Evolutionary conservation across 2,888 invertebrate species (phyloP).

Genomic region (Metacarcinus magister): DNA sequence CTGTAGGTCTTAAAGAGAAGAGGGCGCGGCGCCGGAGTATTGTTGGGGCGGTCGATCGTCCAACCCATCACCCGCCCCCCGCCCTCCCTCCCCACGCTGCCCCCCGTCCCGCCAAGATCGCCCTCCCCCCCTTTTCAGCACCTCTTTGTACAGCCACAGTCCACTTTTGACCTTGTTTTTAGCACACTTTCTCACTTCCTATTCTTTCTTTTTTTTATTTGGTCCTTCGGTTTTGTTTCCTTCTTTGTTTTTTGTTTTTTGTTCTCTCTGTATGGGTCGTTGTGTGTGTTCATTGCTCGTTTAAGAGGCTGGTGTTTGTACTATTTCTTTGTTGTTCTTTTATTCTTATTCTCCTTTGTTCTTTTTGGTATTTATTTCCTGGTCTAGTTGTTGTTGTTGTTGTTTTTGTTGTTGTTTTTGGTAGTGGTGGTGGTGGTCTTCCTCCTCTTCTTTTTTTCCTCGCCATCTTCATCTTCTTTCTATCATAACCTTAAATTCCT

Average conservation of each 20-base stretch:
- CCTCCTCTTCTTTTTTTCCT: no score
- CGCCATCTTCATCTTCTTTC: no score
- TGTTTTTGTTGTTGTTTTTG: not conserved
- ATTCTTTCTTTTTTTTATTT: no score
- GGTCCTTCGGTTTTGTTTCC: no score
- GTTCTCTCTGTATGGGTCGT: no score
- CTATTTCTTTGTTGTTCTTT: no score
- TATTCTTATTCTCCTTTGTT: not conserved
- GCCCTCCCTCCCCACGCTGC: not conserved
- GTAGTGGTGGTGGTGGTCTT: no score
- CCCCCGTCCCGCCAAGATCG: not conserved
- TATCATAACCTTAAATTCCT: no score
- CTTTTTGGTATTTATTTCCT: not conserved
- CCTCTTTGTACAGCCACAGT: not conserved
- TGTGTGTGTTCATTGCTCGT: no score
- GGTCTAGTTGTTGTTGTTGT: not conserved
- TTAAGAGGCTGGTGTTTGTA: no score
- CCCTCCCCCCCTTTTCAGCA: not conserved
- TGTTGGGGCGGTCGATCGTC: not conserved
- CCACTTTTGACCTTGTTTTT: not conserved
- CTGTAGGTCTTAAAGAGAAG: slow-evolving; percentile 38
- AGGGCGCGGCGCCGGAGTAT: not conserved
- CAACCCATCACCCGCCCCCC: not conserved
- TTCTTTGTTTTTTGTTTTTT: no score
- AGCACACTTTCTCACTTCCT: not conserved